phyloP scores from a whole-genome alignment of 2,797 vertebrate species.

The Sebastes matsubarae region DNA sequence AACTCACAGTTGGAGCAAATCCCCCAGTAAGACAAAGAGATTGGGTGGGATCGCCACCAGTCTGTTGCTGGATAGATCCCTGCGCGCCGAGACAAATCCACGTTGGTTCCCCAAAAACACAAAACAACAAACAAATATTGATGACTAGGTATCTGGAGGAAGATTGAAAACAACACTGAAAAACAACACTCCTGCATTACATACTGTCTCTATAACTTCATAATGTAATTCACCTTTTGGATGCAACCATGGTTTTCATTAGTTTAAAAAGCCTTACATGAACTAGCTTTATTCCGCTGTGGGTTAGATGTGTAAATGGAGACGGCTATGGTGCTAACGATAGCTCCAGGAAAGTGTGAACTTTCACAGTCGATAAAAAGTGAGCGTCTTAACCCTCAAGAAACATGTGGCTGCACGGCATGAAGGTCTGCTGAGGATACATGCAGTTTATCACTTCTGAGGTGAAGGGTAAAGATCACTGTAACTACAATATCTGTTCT shows the following conservation, averaged over 20 bases:
- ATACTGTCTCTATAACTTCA: neutral
- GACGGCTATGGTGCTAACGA: neutral
- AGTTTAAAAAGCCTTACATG: neutral
- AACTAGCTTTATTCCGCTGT: neutral
- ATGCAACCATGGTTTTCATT: neutral
- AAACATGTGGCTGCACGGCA: neutral
- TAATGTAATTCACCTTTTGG: neutral
- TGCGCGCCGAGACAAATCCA: slow-evolving; percentile 69
- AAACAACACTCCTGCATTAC: neutral
- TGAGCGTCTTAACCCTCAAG: neutral
- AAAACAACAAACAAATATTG: slow-evolving; percentile 13
- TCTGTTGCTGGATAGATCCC: slow-evolving; percentile 93
- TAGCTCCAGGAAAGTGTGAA: neutral
- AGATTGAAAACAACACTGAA: neutral
- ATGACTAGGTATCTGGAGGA: neutral
- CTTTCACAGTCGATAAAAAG: neutral
- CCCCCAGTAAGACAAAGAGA: slow-evolving; percentile 89
- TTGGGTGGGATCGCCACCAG: slow-evolving; percentile 87
- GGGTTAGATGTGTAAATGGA: neutral
- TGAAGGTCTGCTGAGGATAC: neutral
- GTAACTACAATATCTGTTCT: neutral
- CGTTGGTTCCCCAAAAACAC: slow-evolving; percentile 17
- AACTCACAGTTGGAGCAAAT: slow-evolving; percentile 95
- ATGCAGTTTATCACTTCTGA: neutral
- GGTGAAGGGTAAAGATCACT: neutral